A percentile compares a stretch with the other conserved stretches of the same genome.
Evolutionary conservation across 2,888 invertebrate species (phyloP).

Genomic region (Malachius bipustulatus): DNA sequence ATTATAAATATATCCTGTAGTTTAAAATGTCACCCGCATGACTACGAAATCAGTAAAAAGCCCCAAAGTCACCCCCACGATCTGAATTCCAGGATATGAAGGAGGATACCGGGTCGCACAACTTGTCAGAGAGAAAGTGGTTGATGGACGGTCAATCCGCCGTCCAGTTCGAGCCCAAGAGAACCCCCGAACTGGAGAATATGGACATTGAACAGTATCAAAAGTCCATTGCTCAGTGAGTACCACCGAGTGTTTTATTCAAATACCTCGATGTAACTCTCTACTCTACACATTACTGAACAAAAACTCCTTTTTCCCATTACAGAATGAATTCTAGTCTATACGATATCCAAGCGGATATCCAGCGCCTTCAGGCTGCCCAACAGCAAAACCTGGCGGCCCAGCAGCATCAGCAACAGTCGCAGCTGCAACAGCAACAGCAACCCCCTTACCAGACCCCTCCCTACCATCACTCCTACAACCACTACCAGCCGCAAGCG

Average conservation of each 20-base stretch:
- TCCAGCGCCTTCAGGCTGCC: constrained; percentile 62
- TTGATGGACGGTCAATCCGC: constrained; percentile 47
- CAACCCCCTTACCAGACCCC: too few relatives aligned
- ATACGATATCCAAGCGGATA: constrained; percentile 88
- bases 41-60: too few relatives aligned
- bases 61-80: too few relatives aligned
- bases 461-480: too few relatives aligned
- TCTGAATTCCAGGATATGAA: too few relatives aligned
- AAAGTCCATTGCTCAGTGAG: constrained; percentile 67
- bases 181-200: constrained; percentile 66
- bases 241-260: constrained; percentile 18
- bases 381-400: constrained; percentile 48
- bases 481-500: constrained; percentile 19
- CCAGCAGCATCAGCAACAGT: constrained; percentile 36
- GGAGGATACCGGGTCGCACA: too few relatives aligned
- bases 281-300: too few relatives aligned
- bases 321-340: constrained; percentile 84
- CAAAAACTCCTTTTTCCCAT: too few relatives aligned
- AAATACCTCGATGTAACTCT: neutral
- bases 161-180: constrained; percentile 52
- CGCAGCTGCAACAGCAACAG: constrained; percentile 31
- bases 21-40: too few relatives aligned
- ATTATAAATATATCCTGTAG: too few relatives aligned
- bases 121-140: constrained; percentile 60
- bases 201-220: constrained; percentile 56